Base-by-base conservation (phyloP, 2,888 invertebrate species). In the Plebejus anna region DNA sequence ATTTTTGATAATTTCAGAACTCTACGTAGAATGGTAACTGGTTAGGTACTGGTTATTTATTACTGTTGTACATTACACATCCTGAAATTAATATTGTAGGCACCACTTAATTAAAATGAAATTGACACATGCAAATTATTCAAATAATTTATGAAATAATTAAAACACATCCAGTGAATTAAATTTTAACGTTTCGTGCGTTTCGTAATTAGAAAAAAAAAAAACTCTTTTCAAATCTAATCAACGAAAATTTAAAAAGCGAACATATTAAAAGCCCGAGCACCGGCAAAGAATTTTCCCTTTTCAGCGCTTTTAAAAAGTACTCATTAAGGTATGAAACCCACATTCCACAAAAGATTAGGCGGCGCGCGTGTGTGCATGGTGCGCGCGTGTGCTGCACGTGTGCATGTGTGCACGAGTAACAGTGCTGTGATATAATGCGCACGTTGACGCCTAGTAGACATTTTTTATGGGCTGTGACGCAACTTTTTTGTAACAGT, bases 381-480 rank as follows among this genome's bases (percentile, higher is more conserved):
- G 75, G n/a, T 72, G 71, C 51, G 76, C 76, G 78, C 80, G 79
- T 82, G 82, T 81, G 81, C 77, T 70, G 81, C 78, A 75, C 78
- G 78, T 70, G 75, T 42, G 75, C 66, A 80, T 79, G 79, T 82
- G 84, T 82, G 81, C 87, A 88, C 36, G 77, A 59, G 76, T 70
- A 77, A 55, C 73, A 75, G 76, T 75, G 77, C 77, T 86, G 89
- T 93, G 93, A 93, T 93, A 92, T 93, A 93, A 93, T 88, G 85
- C 85, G 79, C 82, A 82, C 87, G 89, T 89, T 91, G 92, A 92
- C 92, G 92, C 87, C 89, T 88, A 84, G 89, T 89, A 94, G 93
- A 93, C 93, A 92, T 92, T 94, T 94, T 94, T 93, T 93, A 92
- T 94, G 89, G 84, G 81, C 87, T 89, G 87, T 92, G 92, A 92